phyloP scores from a whole-genome alignment of 2,797 vertebrate species.

The Coccyzus lansbergi region DNA sequence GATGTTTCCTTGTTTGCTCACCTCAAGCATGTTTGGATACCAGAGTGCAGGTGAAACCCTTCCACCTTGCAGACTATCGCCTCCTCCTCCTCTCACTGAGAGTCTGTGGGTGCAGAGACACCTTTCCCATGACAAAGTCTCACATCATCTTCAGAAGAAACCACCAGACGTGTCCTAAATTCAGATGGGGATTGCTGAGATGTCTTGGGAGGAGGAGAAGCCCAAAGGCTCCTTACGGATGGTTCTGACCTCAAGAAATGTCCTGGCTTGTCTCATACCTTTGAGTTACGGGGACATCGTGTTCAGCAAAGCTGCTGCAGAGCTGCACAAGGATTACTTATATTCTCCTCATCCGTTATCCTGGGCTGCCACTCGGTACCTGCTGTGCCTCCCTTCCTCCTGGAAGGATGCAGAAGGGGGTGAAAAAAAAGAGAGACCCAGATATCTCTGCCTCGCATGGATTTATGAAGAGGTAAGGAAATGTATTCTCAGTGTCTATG shows the following conservation, averaged over 20 bases:
- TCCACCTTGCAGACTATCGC: not conserved
- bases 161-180: accelerated
- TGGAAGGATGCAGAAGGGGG: not conserved
- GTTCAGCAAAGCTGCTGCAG: not conserved
- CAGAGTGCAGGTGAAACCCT: not conserved
- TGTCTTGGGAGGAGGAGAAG: not conserved
- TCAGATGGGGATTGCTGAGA: not conserved
- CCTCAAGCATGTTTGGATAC: not conserved
- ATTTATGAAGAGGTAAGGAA: slow-evolving; percentile 41
- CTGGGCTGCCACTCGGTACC: not conserved
- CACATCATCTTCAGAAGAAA: not conserved
- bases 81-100: accelerated
- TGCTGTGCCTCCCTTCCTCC: not conserved
- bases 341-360: not conserved
- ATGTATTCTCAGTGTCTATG: not conserved
- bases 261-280: not conserved
- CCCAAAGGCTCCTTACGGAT: not conserved
- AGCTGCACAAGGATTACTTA: not conserved
- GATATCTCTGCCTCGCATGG: not conserved
- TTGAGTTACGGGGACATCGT: accelerated
- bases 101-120: not conserved
- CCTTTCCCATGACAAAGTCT: not conserved
- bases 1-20: not conserved
- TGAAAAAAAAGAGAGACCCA: not conserved
- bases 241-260: accelerated